Percentiles rank a stretch among this genome's conserved stretches.
Evolutionary conservation across 2,113 vertebrate genomes (phyloP).

Genomic region (Rhinichthys klamathensis): DNA sequence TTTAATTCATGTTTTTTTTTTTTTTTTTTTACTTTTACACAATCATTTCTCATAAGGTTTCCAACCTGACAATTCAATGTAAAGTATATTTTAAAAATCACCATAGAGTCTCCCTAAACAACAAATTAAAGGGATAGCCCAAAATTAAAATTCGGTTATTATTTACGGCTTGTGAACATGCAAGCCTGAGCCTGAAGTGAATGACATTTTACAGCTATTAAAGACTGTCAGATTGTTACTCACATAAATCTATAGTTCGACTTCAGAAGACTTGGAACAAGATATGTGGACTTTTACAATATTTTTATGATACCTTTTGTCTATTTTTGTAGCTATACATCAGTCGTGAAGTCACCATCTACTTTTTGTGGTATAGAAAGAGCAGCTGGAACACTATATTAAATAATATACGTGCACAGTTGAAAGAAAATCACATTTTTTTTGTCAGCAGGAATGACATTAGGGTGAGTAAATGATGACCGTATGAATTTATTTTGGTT

Average conservation of each 20-base stretch:
- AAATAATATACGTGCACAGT: neutral
- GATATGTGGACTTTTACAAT: neutral
- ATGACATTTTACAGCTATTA: neutral
- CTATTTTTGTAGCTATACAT: neutral
- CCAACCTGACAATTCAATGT: neutral
- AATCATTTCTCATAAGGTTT: neutral
- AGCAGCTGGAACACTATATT: neutral
- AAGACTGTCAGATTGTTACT: too few relatives aligned
- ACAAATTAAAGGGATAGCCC: neutral
- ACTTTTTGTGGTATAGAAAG: neutral
- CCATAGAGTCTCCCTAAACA: neutral
- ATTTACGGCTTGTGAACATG: neutral
- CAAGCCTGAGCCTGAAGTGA: neutral
- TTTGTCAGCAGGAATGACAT: neutral
- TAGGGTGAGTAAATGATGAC: neutral
- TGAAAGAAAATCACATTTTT: neutral
- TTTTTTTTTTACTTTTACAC: neutral
- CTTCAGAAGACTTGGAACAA: neutral
- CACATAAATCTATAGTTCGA: too few relatives aligned
- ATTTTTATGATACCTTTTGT: neutral
- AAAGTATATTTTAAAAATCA: neutral
- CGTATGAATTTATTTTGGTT: neutral
- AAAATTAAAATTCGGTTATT: neutral
- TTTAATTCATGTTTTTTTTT: neutral
- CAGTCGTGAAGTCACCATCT: too few relatives aligned